Percentiles rank a stretch among this genome's conserved stretches.
These are phyloP conservation scores for Betta splendens DNA, from an alignment of 2,797 vertebrate species.

Conservation along the genomic window DNA sequence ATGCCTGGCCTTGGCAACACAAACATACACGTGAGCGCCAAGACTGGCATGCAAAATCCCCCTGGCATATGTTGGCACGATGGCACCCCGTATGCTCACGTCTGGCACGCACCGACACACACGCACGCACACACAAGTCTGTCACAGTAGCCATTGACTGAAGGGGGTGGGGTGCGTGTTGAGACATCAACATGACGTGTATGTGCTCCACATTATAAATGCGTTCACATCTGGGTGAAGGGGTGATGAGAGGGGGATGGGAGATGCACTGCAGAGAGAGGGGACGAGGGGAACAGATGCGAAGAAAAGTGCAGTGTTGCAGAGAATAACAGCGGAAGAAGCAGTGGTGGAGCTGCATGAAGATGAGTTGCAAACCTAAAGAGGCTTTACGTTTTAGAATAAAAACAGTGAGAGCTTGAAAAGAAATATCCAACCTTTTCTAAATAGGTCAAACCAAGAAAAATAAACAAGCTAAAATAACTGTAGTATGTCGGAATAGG, in stretches of 20 bases:
- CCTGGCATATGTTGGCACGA: conserved; percentile 80
- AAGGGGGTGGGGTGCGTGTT: conserved; percentile 26
- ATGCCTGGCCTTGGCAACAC: conserved; percentile 69
- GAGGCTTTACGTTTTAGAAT: conserved; percentile 5
- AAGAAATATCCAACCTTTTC: neutral
- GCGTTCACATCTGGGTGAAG: conserved; percentile 82
- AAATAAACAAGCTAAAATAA: conserved; percentile 22
- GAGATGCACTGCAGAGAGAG: conserved; percentile 49
- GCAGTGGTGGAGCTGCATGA: conserved; percentile 29
- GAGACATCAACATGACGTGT: conserved; percentile 66
- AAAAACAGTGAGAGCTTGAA: neutral
- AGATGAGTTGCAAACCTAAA: conserved; percentile 29
- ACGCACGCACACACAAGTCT: conserved; percentile 37
- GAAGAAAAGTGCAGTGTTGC: conserved; percentile 48
- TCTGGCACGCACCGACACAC: conserved; percentile 59
- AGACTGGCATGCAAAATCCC: conserved; percentile 78
- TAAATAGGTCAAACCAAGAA: conserved; percentile 51
- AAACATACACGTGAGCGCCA: conserved; percentile 47
- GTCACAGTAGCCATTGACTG: conserved; percentile 66
- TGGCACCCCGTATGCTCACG: conserved; percentile 74
- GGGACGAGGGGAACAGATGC: conserved; percentile 59
- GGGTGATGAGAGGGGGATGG: conserved; percentile 61
- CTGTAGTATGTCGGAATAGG: conserved; percentile 56
- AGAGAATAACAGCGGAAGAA: conserved; percentile 36
- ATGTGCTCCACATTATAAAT: conserved; percentile 82